Conservation (phyloP, 1,140 invertebrate genomes). For the Trichonephila clavipes region DNA sequence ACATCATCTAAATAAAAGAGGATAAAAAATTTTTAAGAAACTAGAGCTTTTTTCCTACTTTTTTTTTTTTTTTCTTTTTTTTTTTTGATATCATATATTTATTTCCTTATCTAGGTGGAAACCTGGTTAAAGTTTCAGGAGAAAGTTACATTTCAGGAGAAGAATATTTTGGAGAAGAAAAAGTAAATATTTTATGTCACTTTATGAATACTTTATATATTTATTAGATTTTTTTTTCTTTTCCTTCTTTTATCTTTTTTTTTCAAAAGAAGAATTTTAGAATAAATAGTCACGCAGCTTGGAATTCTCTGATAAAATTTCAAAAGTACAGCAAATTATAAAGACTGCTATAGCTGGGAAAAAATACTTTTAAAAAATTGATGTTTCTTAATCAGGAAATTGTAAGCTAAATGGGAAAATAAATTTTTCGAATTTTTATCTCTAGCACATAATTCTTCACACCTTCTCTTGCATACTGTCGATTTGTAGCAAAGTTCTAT, state of each 20-base stretch:
- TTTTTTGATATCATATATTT: neutral
- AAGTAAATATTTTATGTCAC: conserved; percentile 48
- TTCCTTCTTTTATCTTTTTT: neutral
- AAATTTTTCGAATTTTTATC: too few relatives aligned
- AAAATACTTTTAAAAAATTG: too few relatives aligned
- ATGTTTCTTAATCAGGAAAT: too few relatives aligned
- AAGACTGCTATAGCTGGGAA: too few relatives aligned
- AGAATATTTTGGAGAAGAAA: neutral
- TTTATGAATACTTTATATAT: conserved; percentile 41
- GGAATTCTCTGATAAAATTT: neutral
- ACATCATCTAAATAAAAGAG: conserved; percentile 8
- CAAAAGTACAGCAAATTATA: neutral
- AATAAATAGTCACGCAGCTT: neutral
- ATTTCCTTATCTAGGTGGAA: neutral
- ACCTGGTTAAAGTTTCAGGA: neutral
- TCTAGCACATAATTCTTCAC: too few relatives aligned
- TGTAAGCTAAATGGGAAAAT: too few relatives aligned
- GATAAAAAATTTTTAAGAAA: too few relatives aligned
- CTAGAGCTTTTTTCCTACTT: neutral
- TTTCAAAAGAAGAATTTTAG: neutral
- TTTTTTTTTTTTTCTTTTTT: neutral
- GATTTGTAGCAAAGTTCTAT: too few relatives aligned
- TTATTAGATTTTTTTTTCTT: conserved; percentile 4
- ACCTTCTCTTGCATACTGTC: too few relatives aligned
- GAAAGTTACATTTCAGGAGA: neutral